phyloP scores from a whole-genome alignment of 2,888 invertebrate genomes.

The Nineta flava region DNA sequence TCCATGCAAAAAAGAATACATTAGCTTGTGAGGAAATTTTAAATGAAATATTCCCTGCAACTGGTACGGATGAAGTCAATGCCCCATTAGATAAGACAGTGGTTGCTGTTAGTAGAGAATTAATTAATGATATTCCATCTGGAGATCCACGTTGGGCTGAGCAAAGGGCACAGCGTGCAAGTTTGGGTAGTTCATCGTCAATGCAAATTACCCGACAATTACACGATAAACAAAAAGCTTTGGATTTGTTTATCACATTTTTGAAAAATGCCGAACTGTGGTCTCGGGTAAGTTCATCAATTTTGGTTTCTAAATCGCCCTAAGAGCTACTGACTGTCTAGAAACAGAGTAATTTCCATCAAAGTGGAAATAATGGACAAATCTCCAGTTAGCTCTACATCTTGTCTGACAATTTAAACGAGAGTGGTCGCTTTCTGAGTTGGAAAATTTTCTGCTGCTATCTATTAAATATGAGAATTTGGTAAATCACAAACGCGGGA shows the following conservation, averaged over 20 bases:
- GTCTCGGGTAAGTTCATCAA: constrained; percentile 34
- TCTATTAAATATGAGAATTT: no score
- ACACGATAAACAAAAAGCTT: constrained; percentile 71
- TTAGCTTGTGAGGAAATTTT: constrained; percentile 29
- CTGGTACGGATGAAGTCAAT: constrained; percentile 26
- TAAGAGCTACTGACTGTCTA: no score
- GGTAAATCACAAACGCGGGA: no score
- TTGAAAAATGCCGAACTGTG: constrained; percentile 50
- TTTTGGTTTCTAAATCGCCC: no score
- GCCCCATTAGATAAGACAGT: constrained; percentile 41
- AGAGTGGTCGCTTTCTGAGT: no score
- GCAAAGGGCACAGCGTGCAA: constrained; percentile 25
- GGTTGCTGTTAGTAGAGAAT: constrained; percentile 52
- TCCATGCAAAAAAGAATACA: constrained; percentile 46
- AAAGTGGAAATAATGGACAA: no score
- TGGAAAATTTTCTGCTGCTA: no score
- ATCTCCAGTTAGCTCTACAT: no score
- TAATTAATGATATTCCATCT: constrained; percentile 76
- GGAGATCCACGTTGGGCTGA: constrained; percentile 71
- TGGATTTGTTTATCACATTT: constrained; percentile 62
- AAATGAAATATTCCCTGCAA: constrained; percentile 30
- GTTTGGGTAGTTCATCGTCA: constrained; percentile 56
- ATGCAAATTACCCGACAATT: constrained; percentile 75
- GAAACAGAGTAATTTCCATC: no score
- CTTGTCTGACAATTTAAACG: no score